Evolutionary conservation across 2,888 invertebrate species (phyloP), one percentile per base, ranked within the genome.

Genomic region (Ypsolopha scabrella): DNA sequence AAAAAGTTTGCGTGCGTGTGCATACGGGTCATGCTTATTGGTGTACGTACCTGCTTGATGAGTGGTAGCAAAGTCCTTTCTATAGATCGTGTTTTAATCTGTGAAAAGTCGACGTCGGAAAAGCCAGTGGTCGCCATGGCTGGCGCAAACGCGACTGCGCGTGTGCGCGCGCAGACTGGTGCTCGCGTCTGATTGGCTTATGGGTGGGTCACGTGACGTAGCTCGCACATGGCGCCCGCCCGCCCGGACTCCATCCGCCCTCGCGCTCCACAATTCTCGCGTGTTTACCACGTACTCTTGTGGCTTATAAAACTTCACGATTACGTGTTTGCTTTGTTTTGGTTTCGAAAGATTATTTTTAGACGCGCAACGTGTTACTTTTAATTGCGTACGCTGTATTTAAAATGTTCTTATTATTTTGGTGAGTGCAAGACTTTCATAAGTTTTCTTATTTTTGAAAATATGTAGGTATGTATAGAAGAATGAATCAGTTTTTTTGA

Each of bases 41-140:
- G 58, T 58, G 55, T 60, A 61, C 80, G 67, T 92, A 97, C 97
- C 95, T 97, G 96, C 85, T 95, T 95, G 73, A 97, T 94, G 80
- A 97, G 91, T 67, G 97, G 97, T 75, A 96, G 92, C 69, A 97
- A 91, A 65, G 96, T 96, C 88, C 94, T 94, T 88, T 97, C 97
- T 87, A 97, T 94, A 85, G 96, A 96, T 90, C 93, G 94, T 70
- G 96, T 96, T 87, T 94, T 93, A 78, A 97, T 96, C 88, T 95
- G 94, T 80, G 94, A 78, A 70, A 87, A 75, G 72, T 88, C 87
- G 72, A 87, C 72, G 67, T 87, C 82, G 68, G 11, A 82, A 78
- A 85, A 79, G 85, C 88, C 87, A 80, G 87, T 81, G 87, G 88
- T 87, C 87, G 89, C 89, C 88, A 89, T 89, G 87, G 83, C 76